Conservation (phyloP, 1,140 invertebrate species). For the Colletes gigas region DNA sequence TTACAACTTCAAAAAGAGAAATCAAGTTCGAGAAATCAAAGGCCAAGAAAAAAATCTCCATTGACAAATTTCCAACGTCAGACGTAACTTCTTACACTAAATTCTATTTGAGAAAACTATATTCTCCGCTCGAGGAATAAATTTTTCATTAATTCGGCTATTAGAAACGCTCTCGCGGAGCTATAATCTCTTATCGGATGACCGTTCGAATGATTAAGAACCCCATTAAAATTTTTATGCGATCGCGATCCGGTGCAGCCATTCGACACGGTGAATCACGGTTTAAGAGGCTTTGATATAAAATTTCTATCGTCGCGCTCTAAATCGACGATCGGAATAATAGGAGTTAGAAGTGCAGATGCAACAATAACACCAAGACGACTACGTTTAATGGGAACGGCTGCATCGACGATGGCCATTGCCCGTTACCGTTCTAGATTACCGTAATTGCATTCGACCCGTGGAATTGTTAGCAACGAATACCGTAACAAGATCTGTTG, state of each 20-base stretch:
- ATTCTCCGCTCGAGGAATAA: too few relatives aligned
- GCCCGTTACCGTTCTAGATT: slow-evolving; percentile 48
- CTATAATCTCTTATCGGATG: too few relatives aligned
- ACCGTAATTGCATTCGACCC: slow-evolving; percentile 42
- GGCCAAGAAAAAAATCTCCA: too few relatives aligned
- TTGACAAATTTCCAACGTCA: neutral
- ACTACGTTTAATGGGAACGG: slow-evolving; percentile 38
- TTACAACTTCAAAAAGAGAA: too few relatives aligned
- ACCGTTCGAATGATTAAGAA: slow-evolving; percentile 15
- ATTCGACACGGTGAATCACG: neutral
- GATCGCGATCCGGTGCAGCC: neutral
- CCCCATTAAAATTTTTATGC: slow-evolving; percentile 23
- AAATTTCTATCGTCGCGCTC: slow-evolving; percentile 8
- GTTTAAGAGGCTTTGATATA: neutral
- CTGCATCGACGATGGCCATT: slow-evolving; percentile 26
- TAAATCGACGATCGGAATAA: slow-evolving; percentile 22
- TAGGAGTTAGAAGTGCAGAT: slow-evolving; percentile 26
- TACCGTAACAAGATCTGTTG: slow-evolving; percentile 30
- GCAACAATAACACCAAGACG: slow-evolving; percentile 47
- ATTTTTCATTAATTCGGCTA: too few relatives aligned
- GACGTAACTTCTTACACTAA: neutral
- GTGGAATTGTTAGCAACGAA: slow-evolving; percentile 43
- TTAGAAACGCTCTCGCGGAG: too few relatives aligned
- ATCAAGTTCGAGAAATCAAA: too few relatives aligned
- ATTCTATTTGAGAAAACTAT: too few relatives aligned